Evolutionary conservation across 2,797 vertebrate species (phyloP).

Genomic region (Manis javanica): DNA sequence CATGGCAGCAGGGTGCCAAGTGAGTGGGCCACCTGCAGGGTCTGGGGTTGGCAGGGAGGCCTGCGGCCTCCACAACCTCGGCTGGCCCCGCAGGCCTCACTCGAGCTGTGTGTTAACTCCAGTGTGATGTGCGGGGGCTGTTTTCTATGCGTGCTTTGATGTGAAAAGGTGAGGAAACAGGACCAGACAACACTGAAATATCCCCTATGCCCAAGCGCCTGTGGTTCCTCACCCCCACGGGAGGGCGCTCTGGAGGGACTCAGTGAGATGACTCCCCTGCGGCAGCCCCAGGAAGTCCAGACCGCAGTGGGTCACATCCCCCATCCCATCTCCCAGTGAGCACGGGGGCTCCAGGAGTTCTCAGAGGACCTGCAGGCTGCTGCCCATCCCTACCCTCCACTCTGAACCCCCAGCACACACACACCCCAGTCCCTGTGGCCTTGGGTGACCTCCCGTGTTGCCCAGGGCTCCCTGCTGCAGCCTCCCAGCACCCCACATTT

Average conservation of each 20-base stretch:
- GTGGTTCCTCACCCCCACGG: background rate
- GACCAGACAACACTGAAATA: background rate
- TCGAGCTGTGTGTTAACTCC: too few species aligned
- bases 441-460: background rate
- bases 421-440: background rate
- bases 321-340: background rate
- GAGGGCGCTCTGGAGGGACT: background rate
- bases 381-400: accelerated
- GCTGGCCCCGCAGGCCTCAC: too few species aligned
- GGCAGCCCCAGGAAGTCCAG: background rate
- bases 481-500: too few species aligned
- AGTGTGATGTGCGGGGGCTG: accelerated
- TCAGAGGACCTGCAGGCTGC: background rate
- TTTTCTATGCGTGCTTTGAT: background rate
- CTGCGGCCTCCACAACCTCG: background rate
- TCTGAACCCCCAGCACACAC: background rate
- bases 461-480: too few species aligned
- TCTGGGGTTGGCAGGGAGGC: background rate
- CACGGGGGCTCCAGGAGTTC: background rate
- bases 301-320: background rate
- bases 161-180: background rate
- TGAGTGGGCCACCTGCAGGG: too few species aligned
- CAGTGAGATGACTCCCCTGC: background rate
- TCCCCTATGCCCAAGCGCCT: background rate
- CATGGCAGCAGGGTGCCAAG: accelerated